Conservation (phyloP, 2,888 invertebrate species). For the Parnassius mnemosyne region DNA sequence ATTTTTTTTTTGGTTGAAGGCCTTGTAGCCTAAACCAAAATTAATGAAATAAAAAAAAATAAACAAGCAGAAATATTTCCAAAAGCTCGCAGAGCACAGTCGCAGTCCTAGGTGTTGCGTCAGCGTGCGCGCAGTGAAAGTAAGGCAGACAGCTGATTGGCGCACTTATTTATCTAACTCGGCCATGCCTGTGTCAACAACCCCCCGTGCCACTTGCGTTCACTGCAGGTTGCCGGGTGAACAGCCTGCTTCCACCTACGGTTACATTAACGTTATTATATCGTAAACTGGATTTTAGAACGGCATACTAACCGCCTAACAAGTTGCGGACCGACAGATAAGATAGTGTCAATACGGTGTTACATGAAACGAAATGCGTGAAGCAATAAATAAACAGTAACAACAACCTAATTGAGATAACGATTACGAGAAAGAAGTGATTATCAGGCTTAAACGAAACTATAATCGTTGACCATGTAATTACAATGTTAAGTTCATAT, state of each 20-base stretch:
- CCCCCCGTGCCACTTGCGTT: constrained; percentile 8
- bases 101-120: constrained; percentile 27
- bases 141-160: constrained; percentile 28
- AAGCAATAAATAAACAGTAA: too few species aligned
- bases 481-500: too few species aligned
- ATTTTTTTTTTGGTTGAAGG: too few species aligned
- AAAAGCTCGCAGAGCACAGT: constrained; percentile 10
- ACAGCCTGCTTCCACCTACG: constrained; percentile 4
- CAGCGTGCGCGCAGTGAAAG: constrained; percentile 33
- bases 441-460: too few species aligned
- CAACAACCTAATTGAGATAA: too few species aligned
- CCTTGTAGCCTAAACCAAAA: too few species aligned
- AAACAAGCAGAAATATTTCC: neutral
- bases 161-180: constrained; percentile 16
- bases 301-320: neutral
- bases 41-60: neutral
- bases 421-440: too few species aligned
- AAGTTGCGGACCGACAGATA: neutral
- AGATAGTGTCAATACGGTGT: too few species aligned
- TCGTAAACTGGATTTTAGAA: neutral
- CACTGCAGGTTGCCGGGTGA: constrained; percentile 10
- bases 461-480: too few species aligned
- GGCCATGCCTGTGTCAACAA: constrained; percentile 15
- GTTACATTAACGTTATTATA: neutral
- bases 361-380: neutral